Base-by-base conservation (phyloP, 1,140 invertebrate species). In the Mylabris phalerata region DNA sequence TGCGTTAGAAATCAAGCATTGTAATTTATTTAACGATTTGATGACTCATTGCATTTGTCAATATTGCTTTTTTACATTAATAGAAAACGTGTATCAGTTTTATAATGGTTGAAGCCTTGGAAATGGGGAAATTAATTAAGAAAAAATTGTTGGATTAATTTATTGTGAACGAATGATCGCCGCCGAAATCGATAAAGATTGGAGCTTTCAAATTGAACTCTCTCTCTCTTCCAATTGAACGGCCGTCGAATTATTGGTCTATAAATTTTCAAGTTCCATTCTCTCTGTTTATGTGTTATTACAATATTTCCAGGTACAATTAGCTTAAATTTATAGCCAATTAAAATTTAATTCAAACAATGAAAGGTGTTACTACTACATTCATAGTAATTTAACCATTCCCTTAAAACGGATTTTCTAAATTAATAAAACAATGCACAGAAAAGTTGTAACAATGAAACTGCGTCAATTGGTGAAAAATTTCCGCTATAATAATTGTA, bases 281-380 rank as follows among this genome's bases (percentile, higher is more conserved):
- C 59, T 44, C 61, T 50, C 48, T 55, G 48, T 41, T 60, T 55
- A 50, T 51, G 55, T 57, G 60, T 61, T 61, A 57, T 61, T 57
- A 55, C 60, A 48, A 57, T 57, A 61, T 61, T 57, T 57, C 45
- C 60, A 61, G 60, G 60, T 61, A 61, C 49, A 61, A 61, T 60
- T 61, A 56, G 55, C 48, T 52, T n/a, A 52, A 52, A 61, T 61
- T 61, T 61, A 61, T 61, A 45, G 50, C 48, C 60, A 61, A 61
- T 61, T 61, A 61, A 50, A 61, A 57, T 61, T 61, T 61, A 61
- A 61, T 61, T 61, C 48, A 48, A 55, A 51, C 52, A 50, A 55
- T 60, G 59, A 60, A 60, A 60, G 54, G 42, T 60, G 59, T 32
- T 32, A 19, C 19, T 19, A 19, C 42, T 55, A 56, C 55, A 60